Conservation (phyloP, 2,888 invertebrate genomes). For the Sinotaia quadrata region DNA sequence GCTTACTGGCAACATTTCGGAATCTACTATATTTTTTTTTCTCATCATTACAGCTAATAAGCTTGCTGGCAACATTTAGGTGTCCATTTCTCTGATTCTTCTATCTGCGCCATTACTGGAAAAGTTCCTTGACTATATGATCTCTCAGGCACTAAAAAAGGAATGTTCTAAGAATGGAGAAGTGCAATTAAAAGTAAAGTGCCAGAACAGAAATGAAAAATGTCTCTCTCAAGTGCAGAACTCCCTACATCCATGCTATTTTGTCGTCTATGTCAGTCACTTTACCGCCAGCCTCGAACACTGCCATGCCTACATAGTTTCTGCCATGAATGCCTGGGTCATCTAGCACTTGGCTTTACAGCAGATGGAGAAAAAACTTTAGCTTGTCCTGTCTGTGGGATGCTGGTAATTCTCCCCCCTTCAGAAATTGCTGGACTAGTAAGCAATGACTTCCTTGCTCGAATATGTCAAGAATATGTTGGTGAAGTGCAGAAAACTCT, state of each 20-base stretch:
- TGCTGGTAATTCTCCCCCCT: conserved; percentile 25
- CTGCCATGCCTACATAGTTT: conserved; percentile 39
- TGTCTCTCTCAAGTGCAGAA: neutral
- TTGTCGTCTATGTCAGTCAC: conserved; percentile 36
- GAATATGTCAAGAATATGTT: conserved; percentile 36
- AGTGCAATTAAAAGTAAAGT: no score
- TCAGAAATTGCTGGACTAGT: conserved; percentile 29
- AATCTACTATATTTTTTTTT: no score
- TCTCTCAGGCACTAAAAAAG: no score
- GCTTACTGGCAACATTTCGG: no score
- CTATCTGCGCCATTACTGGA: no score
- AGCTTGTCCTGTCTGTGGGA: conserved; percentile 37
- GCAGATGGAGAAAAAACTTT: neutral
- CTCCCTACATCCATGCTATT: conserved; percentile 21
- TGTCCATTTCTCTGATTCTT: no score
- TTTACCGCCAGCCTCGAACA: conserved; percentile 34
- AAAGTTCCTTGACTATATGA: no score
- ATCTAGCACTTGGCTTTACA: conserved; percentile 2
- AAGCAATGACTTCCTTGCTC: conserved; percentile 35
- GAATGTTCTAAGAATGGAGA: no score
- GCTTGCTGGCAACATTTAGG: no score
- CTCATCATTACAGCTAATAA: no score
- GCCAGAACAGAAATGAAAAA: no score
- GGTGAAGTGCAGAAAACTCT: conserved; percentile 34
- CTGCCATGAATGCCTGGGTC: conserved; percentile 32